Evolutionary conservation across 2,797 vertebrate species (phyloP).

Genomic region (Lateolabrax maculatus): DNA sequence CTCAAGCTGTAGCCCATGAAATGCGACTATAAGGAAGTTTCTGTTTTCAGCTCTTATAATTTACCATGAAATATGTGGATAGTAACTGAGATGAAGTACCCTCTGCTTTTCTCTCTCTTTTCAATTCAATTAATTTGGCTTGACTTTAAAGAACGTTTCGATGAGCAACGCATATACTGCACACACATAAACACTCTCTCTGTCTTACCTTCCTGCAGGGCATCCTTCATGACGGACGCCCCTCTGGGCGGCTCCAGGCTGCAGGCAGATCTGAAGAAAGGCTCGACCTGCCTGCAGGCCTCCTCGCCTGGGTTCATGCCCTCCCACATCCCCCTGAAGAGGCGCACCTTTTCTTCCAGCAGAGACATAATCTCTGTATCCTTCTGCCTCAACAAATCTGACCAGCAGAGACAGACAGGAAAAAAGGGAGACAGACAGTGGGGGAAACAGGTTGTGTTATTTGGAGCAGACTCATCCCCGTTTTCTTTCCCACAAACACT

Average conservation of each 20-base stretch:
- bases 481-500: neutral
- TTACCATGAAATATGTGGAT: neutral
- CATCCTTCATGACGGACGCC: slow-evolving; percentile 92
- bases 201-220: slow-evolving; percentile 92
- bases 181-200: neutral
- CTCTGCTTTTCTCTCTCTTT: neutral
- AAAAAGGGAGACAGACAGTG: neutral
- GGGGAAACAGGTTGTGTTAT: slow-evolving; percentile 1
- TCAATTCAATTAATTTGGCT: neutral
- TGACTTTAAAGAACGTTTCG: neutral
- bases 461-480: neutral
- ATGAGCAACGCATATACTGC: neutral
- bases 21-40: neutral
- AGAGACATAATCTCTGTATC: slow-evolving; percentile 93
- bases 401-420: slow-evolving; percentile 14
- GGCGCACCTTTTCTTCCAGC: slow-evolving; percentile 93
- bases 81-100: neutral
- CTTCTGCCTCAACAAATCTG: slow-evolving; percentile 94
- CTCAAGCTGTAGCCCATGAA: neutral
- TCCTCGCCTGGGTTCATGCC: slow-evolving; percentile 77
- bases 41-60: neutral
- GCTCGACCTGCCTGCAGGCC: slow-evolving; percentile 63
- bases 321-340: slow-evolving; percentile 94
- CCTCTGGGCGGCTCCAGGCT: slow-evolving; percentile 90
- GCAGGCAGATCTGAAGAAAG: slow-evolving; percentile 91